phyloP scores from a whole-genome alignment of 2,797 vertebrate genomes.

The Hypotaenidia philippensis region DNA sequence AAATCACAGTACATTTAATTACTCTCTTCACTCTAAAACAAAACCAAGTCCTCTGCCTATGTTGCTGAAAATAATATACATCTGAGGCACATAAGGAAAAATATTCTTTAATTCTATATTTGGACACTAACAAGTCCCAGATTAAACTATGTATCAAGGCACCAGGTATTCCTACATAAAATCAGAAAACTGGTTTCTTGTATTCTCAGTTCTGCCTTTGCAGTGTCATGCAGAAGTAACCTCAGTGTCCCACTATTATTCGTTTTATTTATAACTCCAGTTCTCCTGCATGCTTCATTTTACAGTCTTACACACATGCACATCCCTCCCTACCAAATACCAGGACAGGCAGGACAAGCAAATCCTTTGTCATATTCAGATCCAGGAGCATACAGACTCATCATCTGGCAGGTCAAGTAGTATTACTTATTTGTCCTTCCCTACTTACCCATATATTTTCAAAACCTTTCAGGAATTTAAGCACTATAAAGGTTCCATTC shows the following conservation, averaged over 20 bases:
- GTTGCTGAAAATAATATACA: background rate
- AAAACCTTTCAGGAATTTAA: background rate
- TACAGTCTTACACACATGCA: accelerated
- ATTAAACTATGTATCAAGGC: background rate
- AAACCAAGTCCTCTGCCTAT: background rate
- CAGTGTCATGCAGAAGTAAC: background rate
- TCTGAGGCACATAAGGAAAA: background rate
- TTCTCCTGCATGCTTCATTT: background rate
- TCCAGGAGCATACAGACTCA: background rate
- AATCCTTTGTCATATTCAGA: background rate
- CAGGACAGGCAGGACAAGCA: background rate
- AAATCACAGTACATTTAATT: constrained; percentile 3
- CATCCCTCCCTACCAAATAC: background rate
- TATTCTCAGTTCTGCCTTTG: background rate
- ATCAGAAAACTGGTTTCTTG: background rate
- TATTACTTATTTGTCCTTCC: background rate
- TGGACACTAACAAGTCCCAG: background rate
- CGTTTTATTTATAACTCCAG: background rate
- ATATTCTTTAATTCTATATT: background rate
- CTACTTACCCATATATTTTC: background rate
- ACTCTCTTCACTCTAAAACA: background rate
- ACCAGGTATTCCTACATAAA: background rate
- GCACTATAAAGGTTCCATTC: accelerated
- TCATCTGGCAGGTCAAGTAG: background rate
- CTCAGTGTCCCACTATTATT: background rate